Evolutionary conservation across 2,797 vertebrate genomes (phyloP).

Genomic region (Phoeniculus purpureus): DNA sequence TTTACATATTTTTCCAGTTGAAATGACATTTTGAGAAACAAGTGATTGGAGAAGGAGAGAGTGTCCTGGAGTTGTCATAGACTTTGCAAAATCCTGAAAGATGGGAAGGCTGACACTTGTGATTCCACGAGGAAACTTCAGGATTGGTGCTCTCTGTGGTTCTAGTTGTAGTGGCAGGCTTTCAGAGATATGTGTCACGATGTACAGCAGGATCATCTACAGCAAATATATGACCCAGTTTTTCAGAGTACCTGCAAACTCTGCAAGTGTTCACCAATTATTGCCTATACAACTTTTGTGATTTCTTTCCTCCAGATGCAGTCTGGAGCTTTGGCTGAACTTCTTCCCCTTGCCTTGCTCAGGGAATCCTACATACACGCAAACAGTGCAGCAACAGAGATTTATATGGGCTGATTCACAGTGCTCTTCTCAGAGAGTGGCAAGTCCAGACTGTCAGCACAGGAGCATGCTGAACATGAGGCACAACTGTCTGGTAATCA

Average conservation of each 20-base stretch:
- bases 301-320: background rate
- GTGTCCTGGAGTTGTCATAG: accelerated
- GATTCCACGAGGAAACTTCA: background rate
- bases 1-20: background rate
- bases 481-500: background rate
- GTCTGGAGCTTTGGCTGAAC: background rate
- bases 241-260: background rate
- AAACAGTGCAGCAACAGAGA: background rate
- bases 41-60: background rate
- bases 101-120: background rate
- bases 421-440: background rate
- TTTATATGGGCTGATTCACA: background rate
- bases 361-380: background rate
- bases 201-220: background rate
- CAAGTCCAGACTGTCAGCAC: background rate
- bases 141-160: background rate
- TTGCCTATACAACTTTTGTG: accelerated
- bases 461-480: background rate
- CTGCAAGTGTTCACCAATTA: background rate
- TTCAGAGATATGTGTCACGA: background rate
- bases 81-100: background rate
- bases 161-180: background rate
- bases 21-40: background rate
- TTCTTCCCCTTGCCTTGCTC: background rate
- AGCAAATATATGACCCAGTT: accelerated